Conservation (phyloP, 1,140 invertebrate species). For the Eumaeus atala region DNA sequence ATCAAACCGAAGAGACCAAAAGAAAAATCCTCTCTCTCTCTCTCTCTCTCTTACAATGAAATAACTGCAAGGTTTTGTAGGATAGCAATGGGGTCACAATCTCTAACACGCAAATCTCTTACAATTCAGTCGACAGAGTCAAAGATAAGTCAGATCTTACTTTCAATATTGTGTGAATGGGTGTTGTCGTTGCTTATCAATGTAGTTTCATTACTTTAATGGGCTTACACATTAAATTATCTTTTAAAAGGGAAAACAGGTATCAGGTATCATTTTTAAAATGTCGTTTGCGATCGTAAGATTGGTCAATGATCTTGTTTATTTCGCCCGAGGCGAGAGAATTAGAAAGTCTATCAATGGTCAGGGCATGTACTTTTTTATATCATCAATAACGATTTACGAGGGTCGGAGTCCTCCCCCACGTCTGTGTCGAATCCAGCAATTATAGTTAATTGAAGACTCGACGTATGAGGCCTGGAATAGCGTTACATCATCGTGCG, state of each 20-base stretch:
- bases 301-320: conserved; percentile 10
- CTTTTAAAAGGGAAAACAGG: not conserved
- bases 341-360: conserved; percentile 6
- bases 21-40: no score
- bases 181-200: no score
- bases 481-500: conserved; percentile 8
- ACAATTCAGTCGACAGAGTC: no score
- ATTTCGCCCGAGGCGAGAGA: conserved; percentile 1
- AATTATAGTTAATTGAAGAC: conserved; percentile 55
- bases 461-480: conserved; percentile 25
- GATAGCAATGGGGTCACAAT: no score
- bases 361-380: conserved; percentile 33
- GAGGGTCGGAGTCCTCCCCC: conserved; percentile 34
- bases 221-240: no score
- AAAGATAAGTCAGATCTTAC: no score
- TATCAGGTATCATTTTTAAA: not conserved
- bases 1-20: no score
- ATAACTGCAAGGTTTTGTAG: no score
- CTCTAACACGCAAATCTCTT: no score
- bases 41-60: no score
- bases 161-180: no score
- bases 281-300: not conserved
- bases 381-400: conserved; percentile 63
- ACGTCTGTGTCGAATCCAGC: conserved; percentile 30
- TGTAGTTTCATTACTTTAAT: no score